Base-by-base conservation (phyloP, 2,113 vertebrate species). In the Nibea coibor region DNA sequence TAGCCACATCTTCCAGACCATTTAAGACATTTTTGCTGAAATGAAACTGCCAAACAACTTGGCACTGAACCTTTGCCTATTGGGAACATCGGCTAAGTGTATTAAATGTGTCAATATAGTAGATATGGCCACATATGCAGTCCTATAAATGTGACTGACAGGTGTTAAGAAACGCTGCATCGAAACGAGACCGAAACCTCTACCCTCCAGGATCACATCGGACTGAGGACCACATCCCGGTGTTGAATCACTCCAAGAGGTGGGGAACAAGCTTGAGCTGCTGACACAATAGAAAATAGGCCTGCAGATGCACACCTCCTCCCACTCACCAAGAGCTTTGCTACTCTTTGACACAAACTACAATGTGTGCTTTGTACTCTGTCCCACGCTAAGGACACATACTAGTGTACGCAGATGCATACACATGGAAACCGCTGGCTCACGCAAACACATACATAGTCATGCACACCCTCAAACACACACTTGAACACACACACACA, bases 291-390 rank as follows among this genome's bases (percentile, higher is more conserved):
- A 83, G 77, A 78, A 90, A 85, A 73, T 47, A 31, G 39, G 31
- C 61, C 71, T 81, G 83, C 91, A 91, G 91, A 90, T 92, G 91
- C 84, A 80, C 77, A 76, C 72, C 87, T 64, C 78, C 87, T 80
- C 89, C 87, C 88, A 91, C 88, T 88, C 88, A 65, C 45, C 2
- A 1, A 68, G 45, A 84, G 82, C 81, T 76, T 66, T 58, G 81
- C 90, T 87, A 82, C 81, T 85, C 85, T 83, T 85, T 73, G 80
- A 90, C 84, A 91, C 77, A 87, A 83, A 72, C 81, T 68, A 94
- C 90, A 93, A 89, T 90, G 72, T 58, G 31, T 15, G 88, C 88
- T 92, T 93, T 94, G 92, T 95, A 75, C 88, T 51, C 54, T 39
- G 73, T 91, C 83, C 79, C 74, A 76, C 81, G 83, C 67, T 35